Evolutionary conservation across 2,888 invertebrate genomes (phyloP).

Genomic region (Choreutis nemorana): DNA sequence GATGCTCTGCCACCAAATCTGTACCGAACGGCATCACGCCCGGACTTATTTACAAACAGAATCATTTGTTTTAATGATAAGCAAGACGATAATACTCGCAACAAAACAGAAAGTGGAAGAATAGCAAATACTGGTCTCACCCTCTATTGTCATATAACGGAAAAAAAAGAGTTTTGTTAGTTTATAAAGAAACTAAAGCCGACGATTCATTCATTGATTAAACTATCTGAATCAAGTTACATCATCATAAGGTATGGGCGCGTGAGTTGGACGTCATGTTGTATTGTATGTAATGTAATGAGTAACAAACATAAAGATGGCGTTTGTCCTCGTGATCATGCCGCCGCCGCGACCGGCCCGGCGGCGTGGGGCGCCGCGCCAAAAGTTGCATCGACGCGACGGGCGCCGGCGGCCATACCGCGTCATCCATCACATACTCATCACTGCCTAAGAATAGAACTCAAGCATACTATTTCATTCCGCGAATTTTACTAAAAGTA

Average conservation of each 20-base stretch:
- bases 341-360: conserved; percentile 23
- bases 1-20: conserved; percentile 45
- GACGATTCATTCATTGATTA: conserved; percentile 25
- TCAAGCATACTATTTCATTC: conserved; percentile 44
- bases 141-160: too few species aligned
- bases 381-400: conserved; percentile 13
- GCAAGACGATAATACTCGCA: conserved; percentile 2
- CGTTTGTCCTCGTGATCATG: conserved; percentile 29
- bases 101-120: too few species aligned
- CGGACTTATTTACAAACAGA: too few species aligned
- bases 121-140: too few species aligned
- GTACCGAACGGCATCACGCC: too few species aligned
- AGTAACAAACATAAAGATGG: conserved; percentile 8
- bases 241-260: conserved; percentile 31
- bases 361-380: conserved; percentile 15
- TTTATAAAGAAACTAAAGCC: too few species aligned
- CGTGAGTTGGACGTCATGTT: conserved; percentile 27
- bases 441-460: conserved; percentile 55
- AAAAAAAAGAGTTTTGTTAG: too few species aligned
- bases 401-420: conserved; percentile 34
- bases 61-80: conserved; percentile 2
- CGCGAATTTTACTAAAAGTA: conserved; percentile 42
- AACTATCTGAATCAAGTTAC: conserved; percentile 30
- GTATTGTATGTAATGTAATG: conserved; percentile 14
- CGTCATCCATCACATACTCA: conserved; percentile 57